Conservation (phyloP, 2,888 invertebrate genomes). For the Elegia similella region DNA sequence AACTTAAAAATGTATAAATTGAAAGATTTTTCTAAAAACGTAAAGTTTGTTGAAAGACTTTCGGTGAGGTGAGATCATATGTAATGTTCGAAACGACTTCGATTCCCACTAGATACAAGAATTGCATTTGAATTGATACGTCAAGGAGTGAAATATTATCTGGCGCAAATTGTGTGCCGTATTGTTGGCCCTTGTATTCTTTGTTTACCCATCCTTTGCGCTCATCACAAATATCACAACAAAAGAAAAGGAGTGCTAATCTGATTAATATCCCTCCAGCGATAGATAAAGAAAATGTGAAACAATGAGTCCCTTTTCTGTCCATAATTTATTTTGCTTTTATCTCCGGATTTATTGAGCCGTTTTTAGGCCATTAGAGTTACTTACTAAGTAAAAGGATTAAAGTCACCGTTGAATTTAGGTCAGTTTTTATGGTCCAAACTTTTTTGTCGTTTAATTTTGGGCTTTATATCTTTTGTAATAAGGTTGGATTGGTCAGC, state of each 20-base stretch:
- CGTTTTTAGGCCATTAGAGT: conserved; percentile 32
- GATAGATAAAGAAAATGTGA: conserved; percentile 17
- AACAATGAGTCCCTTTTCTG: conserved; percentile 15
- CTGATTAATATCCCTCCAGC: conserved; percentile 15
- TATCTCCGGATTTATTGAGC: conserved; percentile 30
- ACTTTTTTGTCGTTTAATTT: neutral
- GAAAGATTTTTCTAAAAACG: no score
- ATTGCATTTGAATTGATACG: neutral
- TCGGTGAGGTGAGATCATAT: no score
- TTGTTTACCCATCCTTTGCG: conserved; percentile 2
- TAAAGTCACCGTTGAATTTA: conserved; percentile 28
- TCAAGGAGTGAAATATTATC: neutral
- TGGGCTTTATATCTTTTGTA: neutral
- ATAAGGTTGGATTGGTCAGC: conserved; percentile 11
- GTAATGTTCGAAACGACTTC: no score
- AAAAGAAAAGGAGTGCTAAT: conserved; percentile 14
- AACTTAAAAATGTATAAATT: no score
- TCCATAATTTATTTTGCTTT: conserved; percentile 28
- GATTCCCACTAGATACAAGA: neutral
- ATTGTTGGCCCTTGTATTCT: conserved; percentile 4
- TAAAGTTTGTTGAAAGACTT: no score
- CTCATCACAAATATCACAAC: conserved; percentile 6
- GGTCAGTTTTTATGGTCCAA: conserved; percentile 22
- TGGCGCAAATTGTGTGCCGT: neutral
- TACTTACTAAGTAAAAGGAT: conserved; percentile 30